These are phyloP conservation scores for Fregetta grallaria DNA, from an alignment of 2,113 vertebrate genomes.

Conservation along the genomic window DNA sequence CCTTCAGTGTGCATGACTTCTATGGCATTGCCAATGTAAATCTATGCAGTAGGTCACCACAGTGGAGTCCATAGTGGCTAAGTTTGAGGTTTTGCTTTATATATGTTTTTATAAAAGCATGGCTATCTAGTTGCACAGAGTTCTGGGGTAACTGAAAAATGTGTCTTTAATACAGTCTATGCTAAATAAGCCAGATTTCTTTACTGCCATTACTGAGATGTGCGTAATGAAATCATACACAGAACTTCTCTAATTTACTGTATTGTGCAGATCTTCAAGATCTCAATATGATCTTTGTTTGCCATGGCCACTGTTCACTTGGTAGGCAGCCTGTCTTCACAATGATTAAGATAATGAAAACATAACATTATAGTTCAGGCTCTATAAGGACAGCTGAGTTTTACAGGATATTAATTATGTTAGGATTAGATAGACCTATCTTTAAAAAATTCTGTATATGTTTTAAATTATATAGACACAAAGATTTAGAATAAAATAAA, in stretches of 20 bases:
- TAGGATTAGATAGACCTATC: neutral
- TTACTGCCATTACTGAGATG: neutral
- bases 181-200: neutral
- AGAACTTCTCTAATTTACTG: neutral
- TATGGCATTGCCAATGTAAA: slow-evolving; percentile 59
- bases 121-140: neutral
- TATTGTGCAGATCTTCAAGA: neutral
- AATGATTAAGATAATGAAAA: neutral
- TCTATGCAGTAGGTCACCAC: slow-evolving; percentile 39
- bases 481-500: neutral
- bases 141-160: neutral
- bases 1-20: slow-evolving; percentile 56
- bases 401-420: neutral
- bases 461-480: neutral
- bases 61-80: slow-evolving; percentile 6
- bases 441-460: neutral
- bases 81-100: slow-evolving; percentile 36
- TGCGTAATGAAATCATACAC: neutral
- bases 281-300: neutral
- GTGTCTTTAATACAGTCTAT: neutral
- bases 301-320: neutral
- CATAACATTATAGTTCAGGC: neutral
- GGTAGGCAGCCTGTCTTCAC: neutral
- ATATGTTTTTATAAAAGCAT: neutral
- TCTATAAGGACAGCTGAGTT: neutral